phyloP scores from a whole-genome alignment of 2,888 invertebrate genomes.

The Mythimna ferrago region DNA sequence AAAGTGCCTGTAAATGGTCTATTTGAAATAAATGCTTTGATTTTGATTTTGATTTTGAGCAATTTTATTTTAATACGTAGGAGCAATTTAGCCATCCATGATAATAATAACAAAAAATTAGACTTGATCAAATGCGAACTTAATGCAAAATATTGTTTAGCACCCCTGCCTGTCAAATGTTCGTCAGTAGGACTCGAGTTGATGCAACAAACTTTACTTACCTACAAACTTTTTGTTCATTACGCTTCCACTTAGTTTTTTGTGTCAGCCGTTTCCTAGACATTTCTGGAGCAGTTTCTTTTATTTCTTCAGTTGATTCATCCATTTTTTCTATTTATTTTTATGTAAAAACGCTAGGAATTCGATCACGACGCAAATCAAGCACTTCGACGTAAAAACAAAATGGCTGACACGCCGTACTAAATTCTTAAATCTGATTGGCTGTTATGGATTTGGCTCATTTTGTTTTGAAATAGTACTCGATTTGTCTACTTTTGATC shows the following conservation, averaged over 20 bases:
- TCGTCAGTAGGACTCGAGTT: constrained; percentile 32
- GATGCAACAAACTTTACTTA: constrained; percentile 40
- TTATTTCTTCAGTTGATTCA: constrained; percentile 33
- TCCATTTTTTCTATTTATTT: constrained; percentile 35
- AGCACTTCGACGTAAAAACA: constrained; percentile 29
- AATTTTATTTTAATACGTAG: constrained; percentile 40
- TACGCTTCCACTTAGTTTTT: constrained; percentile 33
- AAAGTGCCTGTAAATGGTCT: no score
- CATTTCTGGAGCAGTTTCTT: constrained; percentile 42
- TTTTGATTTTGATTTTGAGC: no score
- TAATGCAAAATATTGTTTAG: constrained; percentile 36
- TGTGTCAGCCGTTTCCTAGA: constrained; percentile 38
- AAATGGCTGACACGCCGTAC: constrained; percentile 35
- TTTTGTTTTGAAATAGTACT: constrained; percentile 38
- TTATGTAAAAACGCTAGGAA: constrained; percentile 36
- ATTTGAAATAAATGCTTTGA: no score
- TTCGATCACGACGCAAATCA: constrained; percentile 24
- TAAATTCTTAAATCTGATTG: constrained; percentile 38
- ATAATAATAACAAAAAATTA: constrained; percentile 36
- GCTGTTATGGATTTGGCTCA: constrained; percentile 30
- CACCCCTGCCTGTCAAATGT: constrained; percentile 38
- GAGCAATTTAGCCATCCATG: constrained; percentile 38
- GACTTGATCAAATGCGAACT: constrained; percentile 40
- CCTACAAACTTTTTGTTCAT: constrained; percentile 36
- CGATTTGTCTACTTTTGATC: constrained; percentile 38